These are phyloP conservation scores for Neogale vison DNA, from an alignment of 2,113 vertebrate species.

Conservation along the genomic window DNA sequence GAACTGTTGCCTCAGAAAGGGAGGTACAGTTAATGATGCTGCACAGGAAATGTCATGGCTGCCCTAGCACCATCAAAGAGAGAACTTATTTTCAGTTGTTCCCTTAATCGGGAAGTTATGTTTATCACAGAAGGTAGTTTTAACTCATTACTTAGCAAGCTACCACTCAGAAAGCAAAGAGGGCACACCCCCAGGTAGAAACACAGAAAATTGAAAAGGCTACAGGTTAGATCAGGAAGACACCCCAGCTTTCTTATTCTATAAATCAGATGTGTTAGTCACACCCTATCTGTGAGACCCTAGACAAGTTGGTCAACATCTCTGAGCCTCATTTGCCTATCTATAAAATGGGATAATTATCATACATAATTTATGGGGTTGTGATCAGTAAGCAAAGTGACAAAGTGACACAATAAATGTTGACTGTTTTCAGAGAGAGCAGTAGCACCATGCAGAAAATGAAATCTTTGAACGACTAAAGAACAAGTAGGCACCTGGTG, in stretches of 20 bases:
- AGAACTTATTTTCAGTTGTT: neutral
- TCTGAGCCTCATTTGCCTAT: neutral
- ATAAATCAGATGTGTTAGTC: neutral
- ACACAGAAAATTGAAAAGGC: neutral
- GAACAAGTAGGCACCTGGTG: neutral
- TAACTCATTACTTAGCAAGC: neutral
- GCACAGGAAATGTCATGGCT: neutral
- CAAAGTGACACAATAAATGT: neutral
- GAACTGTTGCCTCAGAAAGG: neutral
- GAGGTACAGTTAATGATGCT: neutral
- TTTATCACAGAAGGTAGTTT: neutral
- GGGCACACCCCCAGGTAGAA: neutral
- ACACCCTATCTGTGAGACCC: neutral
- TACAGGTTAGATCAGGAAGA: neutral
- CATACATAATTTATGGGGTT: neutral
- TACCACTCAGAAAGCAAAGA: neutral
- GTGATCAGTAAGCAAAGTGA: neutral
- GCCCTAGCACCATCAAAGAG: neutral
- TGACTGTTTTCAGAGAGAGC: neutral
- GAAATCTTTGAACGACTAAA: neutral
- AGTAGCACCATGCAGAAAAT: neutral
- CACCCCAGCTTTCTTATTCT: neutral
- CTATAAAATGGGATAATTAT: neutral
- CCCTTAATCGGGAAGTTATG: neutral
- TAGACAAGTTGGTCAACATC: neutral